Evolutionary conservation across 1,140 invertebrate species (phyloP).

Genomic region (Aporrectodea caliginosa): DNA sequence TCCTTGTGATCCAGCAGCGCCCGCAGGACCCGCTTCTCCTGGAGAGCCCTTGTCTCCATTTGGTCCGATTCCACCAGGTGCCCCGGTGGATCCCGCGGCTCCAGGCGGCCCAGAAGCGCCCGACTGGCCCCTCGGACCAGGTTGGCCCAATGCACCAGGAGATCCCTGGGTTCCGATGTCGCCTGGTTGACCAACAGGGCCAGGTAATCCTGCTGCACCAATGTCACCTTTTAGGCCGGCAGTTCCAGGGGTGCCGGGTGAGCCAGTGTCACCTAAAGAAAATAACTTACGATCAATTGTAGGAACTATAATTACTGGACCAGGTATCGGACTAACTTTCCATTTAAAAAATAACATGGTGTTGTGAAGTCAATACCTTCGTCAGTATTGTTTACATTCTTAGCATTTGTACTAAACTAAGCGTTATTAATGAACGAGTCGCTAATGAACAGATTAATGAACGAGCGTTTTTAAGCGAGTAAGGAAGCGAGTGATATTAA

Average conservation of each 20-base stretch:
- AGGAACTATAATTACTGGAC: no score
- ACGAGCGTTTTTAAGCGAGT: no score
- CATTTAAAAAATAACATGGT: no score
- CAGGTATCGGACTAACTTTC: no score
- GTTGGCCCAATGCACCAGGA: neutral
- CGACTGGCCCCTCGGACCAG: neutral
- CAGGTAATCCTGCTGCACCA: constrained; percentile 11
- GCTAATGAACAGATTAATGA: no score
- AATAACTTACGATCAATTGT: neutral
- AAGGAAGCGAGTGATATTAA: no score
- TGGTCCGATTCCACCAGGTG: constrained; percentile 4
- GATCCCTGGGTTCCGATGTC: neutral
- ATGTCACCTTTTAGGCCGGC: constrained; percentile 11
- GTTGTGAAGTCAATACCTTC: no score
- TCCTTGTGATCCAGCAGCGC: constrained; percentile 27
- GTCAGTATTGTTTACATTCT: no score
- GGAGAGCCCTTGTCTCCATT: constrained; percentile 18
- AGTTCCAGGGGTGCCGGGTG: constrained; percentile 13
- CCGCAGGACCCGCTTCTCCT: constrained; percentile 15
- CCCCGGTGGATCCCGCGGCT: neutral
- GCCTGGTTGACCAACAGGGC: constrained; percentile 3
- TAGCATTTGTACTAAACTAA: no score
- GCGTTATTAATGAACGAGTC: no score
- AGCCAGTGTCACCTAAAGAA: constrained; percentile 23
- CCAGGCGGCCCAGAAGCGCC: neutral